A percentile compares a stretch with the other conserved stretches of the same genome.
These are phyloP conservation scores for Scomberomorus guttatus DNA, from an alignment of 2,797 vertebrate genomes.

Conservation along the genomic window DNA sequence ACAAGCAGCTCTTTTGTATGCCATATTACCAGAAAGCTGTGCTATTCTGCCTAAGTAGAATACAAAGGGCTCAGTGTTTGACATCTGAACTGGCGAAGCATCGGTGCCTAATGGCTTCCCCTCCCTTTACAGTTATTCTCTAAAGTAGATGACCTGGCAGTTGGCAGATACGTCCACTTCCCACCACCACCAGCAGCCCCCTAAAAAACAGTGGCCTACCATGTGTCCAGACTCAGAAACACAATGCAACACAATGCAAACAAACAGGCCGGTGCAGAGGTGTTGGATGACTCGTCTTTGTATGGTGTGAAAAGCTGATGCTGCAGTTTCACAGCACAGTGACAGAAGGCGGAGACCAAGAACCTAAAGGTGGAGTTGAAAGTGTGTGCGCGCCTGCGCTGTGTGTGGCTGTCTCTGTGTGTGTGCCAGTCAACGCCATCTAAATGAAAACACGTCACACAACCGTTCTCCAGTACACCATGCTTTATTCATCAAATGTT, in stretches of 20 bases:
- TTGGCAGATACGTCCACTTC: conserved; percentile 56
- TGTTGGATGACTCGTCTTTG: conserved; percentile 81
- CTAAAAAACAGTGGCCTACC: conserved; percentile 51
- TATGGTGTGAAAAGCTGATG: conserved; percentile 75
- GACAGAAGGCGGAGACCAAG: conserved; percentile 59
- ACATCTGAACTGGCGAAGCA: conserved; percentile 44
- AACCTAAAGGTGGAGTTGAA: conserved; percentile 50
- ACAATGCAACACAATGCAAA: conserved; percentile 70
- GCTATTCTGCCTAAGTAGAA: conserved; percentile 43
- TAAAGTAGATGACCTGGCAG: conserved; percentile 51
- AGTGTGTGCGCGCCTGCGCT: conserved; percentile 21
- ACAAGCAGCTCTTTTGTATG: conserved; percentile 44
- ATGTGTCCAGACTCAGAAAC: conserved; percentile 54
- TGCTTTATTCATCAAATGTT: not conserved
- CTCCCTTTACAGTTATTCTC: conserved; percentile 34
- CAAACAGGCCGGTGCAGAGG: conserved; percentile 63
- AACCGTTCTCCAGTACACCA: not conserved
- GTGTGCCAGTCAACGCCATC: not conserved
- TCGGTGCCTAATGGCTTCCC: conserved; percentile 26
- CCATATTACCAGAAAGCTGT: conserved; percentile 17
- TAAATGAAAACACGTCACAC: not conserved
- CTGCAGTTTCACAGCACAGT: conserved; percentile 69
- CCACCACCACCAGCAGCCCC: conserved; percentile 16
- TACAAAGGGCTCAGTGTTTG: conserved; percentile 70
- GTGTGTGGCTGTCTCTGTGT: conserved; percentile 13